Evolutionary conservation across 2,113 vertebrate genomes (phyloP), one percentile per base, ranked within the genome.

Genomic region (Cnemophilus loriae): DNA sequence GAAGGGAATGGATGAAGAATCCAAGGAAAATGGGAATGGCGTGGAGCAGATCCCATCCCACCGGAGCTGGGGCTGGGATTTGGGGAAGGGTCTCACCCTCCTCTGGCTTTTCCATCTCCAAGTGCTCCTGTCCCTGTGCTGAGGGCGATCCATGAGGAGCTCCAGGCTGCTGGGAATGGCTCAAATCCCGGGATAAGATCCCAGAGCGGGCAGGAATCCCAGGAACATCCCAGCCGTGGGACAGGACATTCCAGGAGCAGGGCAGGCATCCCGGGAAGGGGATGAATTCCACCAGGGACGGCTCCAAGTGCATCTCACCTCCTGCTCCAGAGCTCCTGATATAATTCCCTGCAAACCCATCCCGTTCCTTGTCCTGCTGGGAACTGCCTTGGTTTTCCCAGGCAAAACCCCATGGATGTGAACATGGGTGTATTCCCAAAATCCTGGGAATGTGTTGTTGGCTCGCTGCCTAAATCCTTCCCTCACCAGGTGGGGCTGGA

Each of bases 381-480:
- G 71, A 79, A 52, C 37, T 7, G 11, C 13, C 17, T 67, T 9
- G 41, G 11, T 27, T 69, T 79, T 39, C 17, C 75, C 35, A 21
- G 18, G 10, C 13, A 7, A 30, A 65, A 9, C 32, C 27, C 50
- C 12, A 1, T 9, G 37, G 61, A 24, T 63, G 20, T 47, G 39
- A 42, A 13, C 0, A 0, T 5, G 11, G 49, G 20, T 3, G 30
- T 8, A 8, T 23, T 24, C 61, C 76, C 32, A 2, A 44, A 53
- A 5, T 7, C 4, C 9, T 9, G 24, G 35, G 71, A 33, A 16
- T 26, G 23, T 5, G 2, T 5, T 55, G 69, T 49, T 60, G 74
- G 35, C 37, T 63, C 27, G 8, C 7, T 30, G 4, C 35, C 37
- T 19, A n/a, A 56, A 42, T 30, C 14, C 39, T 9, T n/a, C n/a